Evolutionary conservation across 2,888 invertebrate genomes (phyloP).

Genomic region (Podabrus alpinus): DNA sequence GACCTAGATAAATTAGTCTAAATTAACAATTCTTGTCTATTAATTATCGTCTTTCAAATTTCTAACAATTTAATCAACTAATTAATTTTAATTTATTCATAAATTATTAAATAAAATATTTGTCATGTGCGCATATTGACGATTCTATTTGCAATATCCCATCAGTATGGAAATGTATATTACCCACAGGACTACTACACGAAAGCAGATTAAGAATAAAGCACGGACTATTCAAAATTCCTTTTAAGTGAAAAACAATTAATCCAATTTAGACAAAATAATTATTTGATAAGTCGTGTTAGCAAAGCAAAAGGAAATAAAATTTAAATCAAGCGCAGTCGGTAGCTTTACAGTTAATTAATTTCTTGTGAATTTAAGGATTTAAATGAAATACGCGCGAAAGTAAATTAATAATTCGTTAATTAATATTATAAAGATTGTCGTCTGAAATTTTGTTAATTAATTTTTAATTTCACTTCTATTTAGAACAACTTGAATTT

Average conservation of each 20-base stretch:
- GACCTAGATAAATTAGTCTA: too few species aligned
- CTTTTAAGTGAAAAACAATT: background rate
- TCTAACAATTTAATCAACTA: too few species aligned
- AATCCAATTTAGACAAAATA: background rate
- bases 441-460: background rate
- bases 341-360: slow-evolving; percentile 19
- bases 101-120: too few species aligned
- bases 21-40: too few species aligned
- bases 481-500: background rate
- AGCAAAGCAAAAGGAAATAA: background rate
- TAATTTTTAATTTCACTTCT: background rate
- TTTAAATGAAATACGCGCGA: slow-evolving; percentile 17
- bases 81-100: too few species aligned
- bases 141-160: background rate
- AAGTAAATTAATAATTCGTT: slow-evolving; percentile 24
- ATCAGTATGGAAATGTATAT: background rate
- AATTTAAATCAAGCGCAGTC: slow-evolving; percentile 5
- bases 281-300: background rate
- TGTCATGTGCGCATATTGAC: too few species aligned
- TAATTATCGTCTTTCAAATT: too few species aligned
- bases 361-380: slow-evolving; percentile 22
- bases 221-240: background rate
- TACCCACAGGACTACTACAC: background rate
- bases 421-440: slow-evolving; percentile 23
- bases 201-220: background rate